Conservation (phyloP, 2,888 invertebrate species). For the Eilema sororculum region DNA sequence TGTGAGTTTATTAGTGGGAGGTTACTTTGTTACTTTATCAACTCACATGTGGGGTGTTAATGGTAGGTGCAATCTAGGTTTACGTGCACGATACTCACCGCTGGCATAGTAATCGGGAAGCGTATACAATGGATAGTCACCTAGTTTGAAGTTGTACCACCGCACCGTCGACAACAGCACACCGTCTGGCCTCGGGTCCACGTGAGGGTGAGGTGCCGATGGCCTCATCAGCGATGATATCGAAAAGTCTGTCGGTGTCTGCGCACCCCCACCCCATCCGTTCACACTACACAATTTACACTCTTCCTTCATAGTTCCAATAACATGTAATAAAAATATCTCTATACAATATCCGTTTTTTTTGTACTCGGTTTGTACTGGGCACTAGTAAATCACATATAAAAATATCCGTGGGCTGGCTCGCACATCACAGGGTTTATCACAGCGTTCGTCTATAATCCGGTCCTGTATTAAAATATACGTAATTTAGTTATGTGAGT, state of each 20-base stretch:
- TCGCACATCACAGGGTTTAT: slow-evolving; percentile 85
- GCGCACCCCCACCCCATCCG: slow-evolving; percentile 76
- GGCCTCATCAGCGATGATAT: slow-evolving; percentile 84
- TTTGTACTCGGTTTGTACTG: slow-evolving; percentile 87
- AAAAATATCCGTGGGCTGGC: slow-evolving; percentile 84
- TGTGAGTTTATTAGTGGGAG: slow-evolving; percentile 47
- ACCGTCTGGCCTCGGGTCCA: slow-evolving; percentile 79
- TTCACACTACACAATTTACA: slow-evolving; percentile 83
- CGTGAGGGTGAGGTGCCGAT: slow-evolving; percentile 71
- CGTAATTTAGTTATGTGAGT: slow-evolving; percentile 33
- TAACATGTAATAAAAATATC: slow-evolving; percentile 65
- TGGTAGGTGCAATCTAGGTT: slow-evolving; percentile 59
- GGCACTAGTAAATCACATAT: slow-evolving; percentile 86
- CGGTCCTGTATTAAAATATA: slow-evolving; percentile 48
- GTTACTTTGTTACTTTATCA: slow-evolving; percentile 38
- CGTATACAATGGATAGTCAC: slow-evolving; percentile 85
- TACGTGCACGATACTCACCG: slow-evolving; percentile 82
- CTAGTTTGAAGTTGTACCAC: slow-evolving; percentile 84
- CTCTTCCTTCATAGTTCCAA: slow-evolving; percentile 82
- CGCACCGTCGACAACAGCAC: slow-evolving; percentile 76
- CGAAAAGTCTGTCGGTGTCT: slow-evolving; percentile 80
- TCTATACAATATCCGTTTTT: slow-evolving; percentile 80
- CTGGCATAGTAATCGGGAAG: slow-evolving; percentile 79
- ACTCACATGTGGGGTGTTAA: slow-evolving; percentile 57
- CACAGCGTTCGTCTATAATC: slow-evolving; percentile 81